Conservation (phyloP, 2,113 vertebrate species). For the Silurus glanis region DNA sequence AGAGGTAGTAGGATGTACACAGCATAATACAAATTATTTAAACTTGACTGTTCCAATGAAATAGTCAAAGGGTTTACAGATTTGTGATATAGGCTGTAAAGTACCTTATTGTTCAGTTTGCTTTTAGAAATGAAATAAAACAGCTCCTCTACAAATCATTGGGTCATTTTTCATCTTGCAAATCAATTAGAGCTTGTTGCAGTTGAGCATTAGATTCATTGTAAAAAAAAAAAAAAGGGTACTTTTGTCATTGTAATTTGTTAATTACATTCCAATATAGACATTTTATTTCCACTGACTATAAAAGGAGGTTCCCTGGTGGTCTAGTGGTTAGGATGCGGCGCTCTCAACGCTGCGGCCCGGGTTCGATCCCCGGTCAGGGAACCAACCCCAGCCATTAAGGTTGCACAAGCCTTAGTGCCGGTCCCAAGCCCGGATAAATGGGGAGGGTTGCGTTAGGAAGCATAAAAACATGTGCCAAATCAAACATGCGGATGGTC, state of each 20-base stretch:
- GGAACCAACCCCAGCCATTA: no score
- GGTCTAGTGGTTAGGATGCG: no score
- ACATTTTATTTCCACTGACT: neutral
- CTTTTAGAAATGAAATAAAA: constrained; percentile 51
- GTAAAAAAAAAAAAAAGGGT: neutral
- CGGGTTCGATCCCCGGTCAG: no score
- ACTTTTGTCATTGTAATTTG: no score
- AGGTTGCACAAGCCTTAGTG: no score
- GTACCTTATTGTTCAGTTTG: constrained; percentile 33
- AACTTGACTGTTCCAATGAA: constrained; percentile 25
- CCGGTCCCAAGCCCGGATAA: no score
- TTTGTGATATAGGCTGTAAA: constrained; percentile 41
- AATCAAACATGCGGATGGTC: no score
- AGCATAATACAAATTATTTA: constrained; percentile 18
- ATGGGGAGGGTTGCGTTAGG: no score
- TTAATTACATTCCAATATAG: neutral
- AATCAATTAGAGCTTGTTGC: no score
- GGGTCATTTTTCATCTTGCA: constrained; percentile 7
- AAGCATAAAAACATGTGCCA: no score
- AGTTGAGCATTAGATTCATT: neutral
- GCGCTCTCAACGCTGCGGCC: no score
- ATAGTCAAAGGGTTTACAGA: constrained; percentile 47
- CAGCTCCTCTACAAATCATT: constrained; percentile 13
- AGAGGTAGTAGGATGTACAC: neutral
- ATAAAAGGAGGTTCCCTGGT: no score